Evolutionary conservation across 2,888 invertebrate genomes (phyloP), one percentile per base, ranked within the genome.

Genomic region (Desoria tigrina): DNA sequence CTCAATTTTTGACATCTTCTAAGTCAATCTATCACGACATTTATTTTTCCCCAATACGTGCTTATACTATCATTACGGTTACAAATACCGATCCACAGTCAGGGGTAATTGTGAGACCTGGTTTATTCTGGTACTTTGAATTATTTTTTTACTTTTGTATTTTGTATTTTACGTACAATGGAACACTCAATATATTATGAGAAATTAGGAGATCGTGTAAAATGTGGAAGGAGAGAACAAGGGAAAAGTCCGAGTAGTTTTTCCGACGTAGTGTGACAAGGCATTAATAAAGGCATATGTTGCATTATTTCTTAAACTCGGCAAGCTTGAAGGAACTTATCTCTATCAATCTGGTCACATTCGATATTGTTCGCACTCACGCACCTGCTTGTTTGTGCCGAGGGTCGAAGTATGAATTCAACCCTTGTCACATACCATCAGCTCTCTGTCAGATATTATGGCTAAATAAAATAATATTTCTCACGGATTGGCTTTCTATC

Each of bases 1-100:
- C 51, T 51, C 24, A 23, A 16, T 51, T 6, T 18, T 53, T 37
- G 51, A 54, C 51, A 61, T 51, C 51, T 32, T 37, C 61, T 54
- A 24, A 51, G 14, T 54, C 58, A 65, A 68, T 64, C 63, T 67
- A 67, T 70, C 70, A 70, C 67, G 70, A 70, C 65, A 67, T 62
- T 65, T 67, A 60, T 65, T 59, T 66, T 16, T 45, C 32, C 4
- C 32, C 4, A n/a, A n/a, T n/a, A n/a, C n/a, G n/a, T n/a, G n/a
- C n/a, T n/a, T n/a, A n/a, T n/a, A n/a, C n/a, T n/a, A n/a, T n/a
- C n/a, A n/a, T n/a, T 32, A 11, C 32, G 32, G 32, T 32, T 32
- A 32, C 6, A 11, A 32, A 4, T 32, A 4, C 32, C 11, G 4
- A 7, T 32, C 4, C 32, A 32, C 32, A 32, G 11, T 32, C 4